Percentiles rank a stretch among this genome's conserved stretches.
phyloP scores from a whole-genome alignment of 2,888 invertebrate genomes.

The Metacarcinus magister region DNA sequence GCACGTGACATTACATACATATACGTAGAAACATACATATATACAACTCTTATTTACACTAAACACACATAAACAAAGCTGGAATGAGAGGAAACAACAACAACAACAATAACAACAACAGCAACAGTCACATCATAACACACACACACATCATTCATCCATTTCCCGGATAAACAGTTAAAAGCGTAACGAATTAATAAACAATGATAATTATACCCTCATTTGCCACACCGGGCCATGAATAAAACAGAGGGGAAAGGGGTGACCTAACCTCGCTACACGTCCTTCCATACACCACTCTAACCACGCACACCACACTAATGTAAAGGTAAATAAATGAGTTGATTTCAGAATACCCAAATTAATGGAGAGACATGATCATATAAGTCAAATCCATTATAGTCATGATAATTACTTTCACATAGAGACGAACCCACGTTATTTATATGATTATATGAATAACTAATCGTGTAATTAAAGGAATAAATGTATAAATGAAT shows the following conservation, averaged over 20 bases:
- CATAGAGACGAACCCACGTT: background rate
- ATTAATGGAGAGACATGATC: background rate
- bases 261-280: background rate
- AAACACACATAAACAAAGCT: background rate
- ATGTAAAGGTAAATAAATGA: too few species aligned
- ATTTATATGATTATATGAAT: background rate
- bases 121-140: background rate
- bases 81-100: background rate
- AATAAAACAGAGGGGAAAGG: background rate
- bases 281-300: background rate
- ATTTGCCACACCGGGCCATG: background rate
- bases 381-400: background rate
- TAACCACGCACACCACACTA: background rate
- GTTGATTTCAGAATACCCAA: background rate
- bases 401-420: background rate
- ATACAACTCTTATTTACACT: constrained; percentile 1
- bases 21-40: background rate
- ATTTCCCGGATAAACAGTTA: background rate
- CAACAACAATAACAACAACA: background rate
- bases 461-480: background rate
- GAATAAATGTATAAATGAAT: background rate
- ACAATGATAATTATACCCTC: constrained; percentile 8
- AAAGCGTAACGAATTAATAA: constrained; percentile 14
- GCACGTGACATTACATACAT: background rate
- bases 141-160: background rate